Percentiles rank a stretch among this genome's conserved stretches.
phyloP scores from a whole-genome alignment of 2,888 invertebrate genomes.

The Drosophila tripunctata region DNA sequence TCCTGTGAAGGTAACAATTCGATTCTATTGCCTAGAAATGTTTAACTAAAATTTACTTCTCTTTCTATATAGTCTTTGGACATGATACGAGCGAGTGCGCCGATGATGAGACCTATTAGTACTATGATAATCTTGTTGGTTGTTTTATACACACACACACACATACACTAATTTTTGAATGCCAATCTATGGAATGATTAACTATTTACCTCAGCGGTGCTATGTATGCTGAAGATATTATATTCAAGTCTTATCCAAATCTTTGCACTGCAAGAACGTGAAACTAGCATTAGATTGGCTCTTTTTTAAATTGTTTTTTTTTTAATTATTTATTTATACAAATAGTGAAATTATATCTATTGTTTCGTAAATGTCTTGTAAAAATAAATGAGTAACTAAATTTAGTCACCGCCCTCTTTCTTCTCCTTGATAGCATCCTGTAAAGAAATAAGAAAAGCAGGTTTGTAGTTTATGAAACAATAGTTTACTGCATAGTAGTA shows the following conservation, averaged over 20 bases:
- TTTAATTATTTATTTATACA: slow-evolving; percentile 65
- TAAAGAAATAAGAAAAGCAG: no score
- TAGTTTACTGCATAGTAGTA: no score
- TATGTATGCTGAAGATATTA: slow-evolving; percentile 7
- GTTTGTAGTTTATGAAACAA: no score
- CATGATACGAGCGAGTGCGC: slow-evolving; percentile 94
- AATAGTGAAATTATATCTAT: slow-evolving; percentile 49
- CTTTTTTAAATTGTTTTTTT: slow-evolving; percentile 55
- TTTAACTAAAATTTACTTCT: not conserved
- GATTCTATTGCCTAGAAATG: not conserved
- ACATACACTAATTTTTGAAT: slow-evolving; percentile 6
- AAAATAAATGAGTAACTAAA: slow-evolving; percentile 31
- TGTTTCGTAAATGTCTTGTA: slow-evolving; percentile 42
- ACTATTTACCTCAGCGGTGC: slow-evolving; percentile 38
- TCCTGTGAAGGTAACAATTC: slow-evolving; percentile 91
- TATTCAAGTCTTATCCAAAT: slow-evolving; percentile 3
- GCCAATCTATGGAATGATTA: slow-evolving; percentile 23
- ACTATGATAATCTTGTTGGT: slow-evolving; percentile 39
- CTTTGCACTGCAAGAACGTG: slow-evolving; percentile 5
- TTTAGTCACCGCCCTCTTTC: slow-evolving; percentile 92
- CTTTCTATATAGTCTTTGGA: slow-evolving; percentile 91
- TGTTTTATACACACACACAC: slow-evolving; percentile 22
- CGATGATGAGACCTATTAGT: slow-evolving; percentile 86
- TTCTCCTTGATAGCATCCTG: slow-evolving; percentile 95
- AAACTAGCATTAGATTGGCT: slow-evolving; percentile 6